Percentiles rank a stretch among this genome's conserved stretches.
Evolutionary conservation across 1,140 invertebrate species (phyloP).

Genomic region (Cydia fagiglandana): DNA sequence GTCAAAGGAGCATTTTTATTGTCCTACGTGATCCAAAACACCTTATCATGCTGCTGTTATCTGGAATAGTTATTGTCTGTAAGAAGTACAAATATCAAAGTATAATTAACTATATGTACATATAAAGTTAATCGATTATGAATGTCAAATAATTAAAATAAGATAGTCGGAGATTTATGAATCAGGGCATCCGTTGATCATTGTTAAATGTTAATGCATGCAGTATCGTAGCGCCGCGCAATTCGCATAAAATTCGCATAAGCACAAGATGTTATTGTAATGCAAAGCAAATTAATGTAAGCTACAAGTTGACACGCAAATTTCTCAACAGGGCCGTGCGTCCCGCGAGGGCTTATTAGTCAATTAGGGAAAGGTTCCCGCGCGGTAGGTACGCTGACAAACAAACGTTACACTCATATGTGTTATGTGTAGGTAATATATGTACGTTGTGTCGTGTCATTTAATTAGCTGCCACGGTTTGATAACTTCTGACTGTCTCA

Average conservation of each 20-base stretch:
- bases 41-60: too few relatives aligned
- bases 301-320: conserved; percentile 25
- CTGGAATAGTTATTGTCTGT: too few relatives aligned
- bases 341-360: conserved; percentile 19
- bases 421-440: not conserved
- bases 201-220: not conserved
- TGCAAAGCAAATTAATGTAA: conserved; percentile 6
- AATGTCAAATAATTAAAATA: too few relatives aligned
- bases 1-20: too few relatives aligned
- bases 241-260: conserved; percentile 22
- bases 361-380: conserved; percentile 41
- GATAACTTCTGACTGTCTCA: conserved; percentile 31
- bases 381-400: conserved; percentile 43
- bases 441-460: conserved; percentile 30
- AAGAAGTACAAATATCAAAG: too few relatives aligned
- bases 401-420: conserved; percentile 36
- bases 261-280: conserved; percentile 25
- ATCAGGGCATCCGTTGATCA: not conserved
- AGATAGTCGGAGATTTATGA: not conserved
- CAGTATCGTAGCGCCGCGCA: not conserved
- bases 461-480: conserved; percentile 38
- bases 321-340: conserved; percentile 15
- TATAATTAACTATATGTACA: too few relatives aligned
- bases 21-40: too few relatives aligned
- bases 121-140: too few relatives aligned